Percentiles rank a stretch among this genome's conserved stretches.
Conservation (phyloP, 1,140 invertebrate species). For the Telenomus remus region DNA sequence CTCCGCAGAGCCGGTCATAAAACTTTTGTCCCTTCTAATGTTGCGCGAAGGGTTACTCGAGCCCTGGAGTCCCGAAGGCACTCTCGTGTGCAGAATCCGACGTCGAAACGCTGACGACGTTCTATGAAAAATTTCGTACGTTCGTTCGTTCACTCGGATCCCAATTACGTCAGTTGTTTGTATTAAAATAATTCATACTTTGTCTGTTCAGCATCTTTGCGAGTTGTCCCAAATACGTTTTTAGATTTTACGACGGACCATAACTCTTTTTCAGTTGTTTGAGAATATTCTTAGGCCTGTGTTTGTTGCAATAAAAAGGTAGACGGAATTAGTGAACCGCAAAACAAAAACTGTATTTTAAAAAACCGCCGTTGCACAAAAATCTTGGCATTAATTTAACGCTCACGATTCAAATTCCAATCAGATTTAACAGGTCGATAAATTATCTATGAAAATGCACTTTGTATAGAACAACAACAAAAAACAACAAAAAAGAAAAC, state of each 20-base stretch:
- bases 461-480: too few species aligned
- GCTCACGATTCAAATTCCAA: not conserved
- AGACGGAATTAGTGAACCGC: not conserved
- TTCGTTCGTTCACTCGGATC: slow-evolving; percentile 9
- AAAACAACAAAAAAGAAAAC: too few species aligned
- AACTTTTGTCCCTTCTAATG: slow-evolving; percentile 34
- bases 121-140: slow-evolving; percentile 6
- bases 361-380: not conserved
- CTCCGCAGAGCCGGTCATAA: slow-evolving; percentile 29
- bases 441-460: too few species aligned
- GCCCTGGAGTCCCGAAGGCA: not conserved
- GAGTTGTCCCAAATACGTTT: slow-evolving; percentile 18
- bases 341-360: not conserved
- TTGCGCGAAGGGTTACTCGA: slow-evolving; percentile 24
- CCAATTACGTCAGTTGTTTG: slow-evolving; percentile 16
- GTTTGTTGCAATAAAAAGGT: not conserved
- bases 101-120: slow-evolving; percentile 5
- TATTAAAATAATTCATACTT: slow-evolving; percentile 22
- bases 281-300: not conserved
- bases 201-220: slow-evolving; percentile 3
- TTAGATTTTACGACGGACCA: slow-evolving; percentile 19
- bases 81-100: slow-evolving; percentile 12
- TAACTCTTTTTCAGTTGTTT: slow-evolving; percentile 6
- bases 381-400: not conserved
- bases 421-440: too few species aligned